These are phyloP conservation scores for Microctenopoma stevenorrisi DNA, from an alignment of 2,797 vertebrate genomes.

Conservation along the genomic window DNA sequence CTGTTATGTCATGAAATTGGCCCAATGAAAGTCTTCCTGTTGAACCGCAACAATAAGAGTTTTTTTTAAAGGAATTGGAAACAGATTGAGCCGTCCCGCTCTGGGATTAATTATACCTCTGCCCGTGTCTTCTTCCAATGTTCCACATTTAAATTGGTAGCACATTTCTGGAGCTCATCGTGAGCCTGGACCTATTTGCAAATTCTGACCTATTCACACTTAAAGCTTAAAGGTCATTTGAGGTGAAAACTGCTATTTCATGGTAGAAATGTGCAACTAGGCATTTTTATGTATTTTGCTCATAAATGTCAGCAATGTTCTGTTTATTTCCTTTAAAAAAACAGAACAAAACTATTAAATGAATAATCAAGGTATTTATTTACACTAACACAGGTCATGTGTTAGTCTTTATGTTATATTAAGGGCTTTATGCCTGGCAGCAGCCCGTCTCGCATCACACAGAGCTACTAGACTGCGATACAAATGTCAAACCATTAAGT, in stretches of 20 bases:
- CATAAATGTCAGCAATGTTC: neutral
- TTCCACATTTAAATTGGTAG: constrained; percentile 62
- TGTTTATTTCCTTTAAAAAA: neutral
- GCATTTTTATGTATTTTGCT: constrained; percentile 5
- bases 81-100: constrained; percentile 50
- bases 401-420: constrained; percentile 23
- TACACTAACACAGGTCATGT: constrained; percentile 3
- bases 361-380: neutral
- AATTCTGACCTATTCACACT: constrained; percentile 25
- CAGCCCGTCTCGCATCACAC: constrained; percentile 25
- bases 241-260: constrained; percentile 27
- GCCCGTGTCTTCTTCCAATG: constrained; percentile 40
- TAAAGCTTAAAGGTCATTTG: constrained; percentile 4
- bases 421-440: constrained; percentile 31
- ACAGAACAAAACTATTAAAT: constrained; percentile 3
- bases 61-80: constrained; percentile 48
- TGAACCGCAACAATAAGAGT: constrained; percentile 43
- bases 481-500: constrained; percentile 48
- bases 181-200: constrained; percentile 37
- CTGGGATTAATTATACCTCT: constrained; percentile 52
- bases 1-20: constrained; percentile 59
- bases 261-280: neutral
- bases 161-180: constrained; percentile 53
- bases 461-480: constrained; percentile 28
- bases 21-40: constrained; percentile 58